Base-by-base conservation (phyloP, 2,888 invertebrate genomes). In the Diarsia mendica region DNA sequence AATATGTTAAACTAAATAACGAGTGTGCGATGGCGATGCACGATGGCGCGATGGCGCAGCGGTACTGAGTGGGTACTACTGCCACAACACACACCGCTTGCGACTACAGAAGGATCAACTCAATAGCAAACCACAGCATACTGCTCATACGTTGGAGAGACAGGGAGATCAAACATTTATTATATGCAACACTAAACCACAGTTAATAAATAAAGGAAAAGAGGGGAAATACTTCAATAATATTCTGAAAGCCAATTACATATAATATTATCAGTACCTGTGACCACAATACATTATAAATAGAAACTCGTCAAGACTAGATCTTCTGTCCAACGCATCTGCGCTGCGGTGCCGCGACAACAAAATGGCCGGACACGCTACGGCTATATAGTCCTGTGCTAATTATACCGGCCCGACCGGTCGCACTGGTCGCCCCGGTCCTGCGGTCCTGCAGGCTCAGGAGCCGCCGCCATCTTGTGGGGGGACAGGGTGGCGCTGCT, bases 321-420 rank as follows among this genome's bases (percentile, higher is more conserved):
- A 13, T 46, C 11, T 46, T 46, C 46, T 46, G 11, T 46, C 46
- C n/a, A 46, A 46, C 46, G 46, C 46, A 11, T 46, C 46, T 48
- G 46, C 2, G 53, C 28, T 28, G 13, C 46, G 51, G 15, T 9
- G 46, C 28, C 46, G 8, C 13, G 23, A 20, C 39, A 13, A 67
- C n/a, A n/a, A n/a, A n/a, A n/a, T n/a, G n/a, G n/a, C n/a, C n/a
- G n/a, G n/a, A n/a, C n/a, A 13, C 46, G n/a, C n/a, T n/a, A n/a
- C n/a, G n/a, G 66, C 39, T 44, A n/a, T 61, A 49, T 53, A 13
- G 39, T 67, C 53, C 39, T 39, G 66, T 48, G 23, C 60, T 65
- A 63, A 64, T 72, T 18, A 51, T 49, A 44, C 44, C 39, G 64
- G 39, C 39, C 39, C n/a, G 72, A 82, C 85, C 83, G 73, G 83